Evolutionary conservation across 1,140 invertebrate species (phyloP).

Genomic region (Drusus annulatus): DNA sequence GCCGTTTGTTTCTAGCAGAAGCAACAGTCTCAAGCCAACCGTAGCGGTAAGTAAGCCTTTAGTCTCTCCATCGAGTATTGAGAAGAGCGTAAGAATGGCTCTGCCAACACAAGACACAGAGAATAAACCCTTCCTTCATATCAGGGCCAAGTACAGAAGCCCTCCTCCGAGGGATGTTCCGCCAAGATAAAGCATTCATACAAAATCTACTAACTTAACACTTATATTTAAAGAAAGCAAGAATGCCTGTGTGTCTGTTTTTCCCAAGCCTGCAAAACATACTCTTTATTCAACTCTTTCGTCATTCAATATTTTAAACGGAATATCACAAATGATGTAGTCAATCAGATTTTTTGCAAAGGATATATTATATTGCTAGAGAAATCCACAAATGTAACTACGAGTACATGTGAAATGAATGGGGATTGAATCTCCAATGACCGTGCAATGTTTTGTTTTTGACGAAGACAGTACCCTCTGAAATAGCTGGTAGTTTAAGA

Average conservation of each 20-base stretch:
- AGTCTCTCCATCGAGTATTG: slow-evolving; percentile 67
- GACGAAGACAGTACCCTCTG: not conserved
- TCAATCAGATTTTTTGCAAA: not conserved
- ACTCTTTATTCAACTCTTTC: not conserved
- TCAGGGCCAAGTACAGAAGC: slow-evolving; percentile 81
- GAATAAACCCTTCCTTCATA: slow-evolving; percentile 78
- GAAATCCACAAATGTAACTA: not conserved
- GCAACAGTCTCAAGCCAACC: slow-evolving; percentile 38
- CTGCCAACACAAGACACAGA: slow-evolving; percentile 64
- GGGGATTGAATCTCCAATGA: slow-evolving; percentile 9
- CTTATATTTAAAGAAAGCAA: slow-evolving; percentile 19
- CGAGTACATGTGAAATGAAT: not conserved
- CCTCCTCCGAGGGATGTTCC: slow-evolving; percentile 73
- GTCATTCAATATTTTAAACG: not conserved
- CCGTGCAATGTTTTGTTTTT: not conserved
- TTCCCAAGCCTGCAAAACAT: not conserved
- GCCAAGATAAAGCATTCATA: slow-evolving; percentile 64
- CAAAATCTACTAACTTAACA: not conserved
- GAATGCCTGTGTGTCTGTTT: not conserved
- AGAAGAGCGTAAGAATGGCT: slow-evolving; percentile 66
- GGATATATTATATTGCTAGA: not conserved
- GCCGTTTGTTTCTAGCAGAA: slow-evolving; percentile 11
- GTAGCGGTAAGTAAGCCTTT: slow-evolving; percentile 38
- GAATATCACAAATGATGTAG: not conserved
- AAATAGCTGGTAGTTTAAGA: not conserved